Conservation (phyloP, 1,140 invertebrate genomes). For the Microplitis demolitor region DNA sequence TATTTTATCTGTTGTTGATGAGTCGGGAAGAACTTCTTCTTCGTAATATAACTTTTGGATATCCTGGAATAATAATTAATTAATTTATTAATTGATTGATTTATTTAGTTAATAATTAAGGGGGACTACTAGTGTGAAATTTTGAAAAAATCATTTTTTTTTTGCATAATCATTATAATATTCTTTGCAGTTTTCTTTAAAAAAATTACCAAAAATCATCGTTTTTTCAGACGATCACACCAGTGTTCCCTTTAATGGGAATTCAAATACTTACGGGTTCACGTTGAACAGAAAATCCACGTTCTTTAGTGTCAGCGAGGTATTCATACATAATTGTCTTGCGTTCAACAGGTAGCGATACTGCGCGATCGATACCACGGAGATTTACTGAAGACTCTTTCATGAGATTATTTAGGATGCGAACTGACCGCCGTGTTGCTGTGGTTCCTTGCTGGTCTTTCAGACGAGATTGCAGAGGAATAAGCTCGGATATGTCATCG, state of each 20-base stretch:
- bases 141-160: background rate
- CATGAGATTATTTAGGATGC: slow-evolving; percentile 36
- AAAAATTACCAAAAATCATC: no score
- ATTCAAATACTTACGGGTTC: slow-evolving; percentile 42
- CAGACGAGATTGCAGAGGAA: slow-evolving; percentile 43
- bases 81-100: background rate
- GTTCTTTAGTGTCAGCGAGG: slow-evolving; percentile 39
- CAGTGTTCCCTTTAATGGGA: no score
- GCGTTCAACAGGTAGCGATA: slow-evolving; percentile 51
- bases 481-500: slow-evolving; percentile 33
- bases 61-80: slow-evolving; percentile 34
- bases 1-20: slow-evolving; percentile 37
- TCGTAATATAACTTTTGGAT: slow-evolving; percentile 37
- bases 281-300: slow-evolving; percentile 51
- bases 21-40: slow-evolving; percentile 31
- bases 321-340: slow-evolving; percentile 42
- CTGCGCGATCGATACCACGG: slow-evolving; percentile 49
- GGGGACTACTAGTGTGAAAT: no score
- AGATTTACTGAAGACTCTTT: slow-evolving; percentile 42
- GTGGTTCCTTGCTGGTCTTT: slow-evolving; percentile 34
- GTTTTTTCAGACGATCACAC: no score
- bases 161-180: no score
- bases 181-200: background rate
- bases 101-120: no score
- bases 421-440: slow-evolving; percentile 44